phyloP scores from a whole-genome alignment of 2,797 vertebrate species.

The Stomatorhinus walkeri region DNA sequence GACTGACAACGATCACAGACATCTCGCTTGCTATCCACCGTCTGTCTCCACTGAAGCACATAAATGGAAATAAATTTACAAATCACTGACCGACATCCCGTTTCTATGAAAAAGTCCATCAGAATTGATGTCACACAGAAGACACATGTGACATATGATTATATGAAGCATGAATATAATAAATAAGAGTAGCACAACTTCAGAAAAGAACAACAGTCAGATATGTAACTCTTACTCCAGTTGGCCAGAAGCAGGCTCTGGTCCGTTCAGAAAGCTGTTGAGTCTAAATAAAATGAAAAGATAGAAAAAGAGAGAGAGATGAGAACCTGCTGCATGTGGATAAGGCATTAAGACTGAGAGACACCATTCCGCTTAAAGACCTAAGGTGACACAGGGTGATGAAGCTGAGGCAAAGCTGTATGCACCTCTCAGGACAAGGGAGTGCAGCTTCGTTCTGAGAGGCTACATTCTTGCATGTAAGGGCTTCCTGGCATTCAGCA shows the following conservation, averaged over 20 bases:
- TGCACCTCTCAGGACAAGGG: neutral
- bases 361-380: neutral
- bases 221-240: constrained; percentile 70
- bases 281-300: constrained; percentile 62
- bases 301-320: neutral
- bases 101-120: neutral
- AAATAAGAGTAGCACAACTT: neutral
- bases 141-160: neutral
- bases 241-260: constrained; percentile 70
- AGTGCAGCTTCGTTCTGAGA: neutral
- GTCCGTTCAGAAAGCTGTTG: constrained; percentile 87
- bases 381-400: neutral
- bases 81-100: neutral
- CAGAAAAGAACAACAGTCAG: constrained; percentile 22
- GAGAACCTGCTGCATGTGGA: neutral
- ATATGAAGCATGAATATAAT: neutral
- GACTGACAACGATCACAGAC: neutral
- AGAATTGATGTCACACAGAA: neutral
- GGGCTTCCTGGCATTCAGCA: neutral
- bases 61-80: neutral
- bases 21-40: neutral
- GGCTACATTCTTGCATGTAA: neutral
- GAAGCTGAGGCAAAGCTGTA: neutral
- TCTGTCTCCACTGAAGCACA: neutral
- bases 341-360: neutral